Base-by-base conservation (phyloP, 2,888 invertebrate species). In the Caenorhabditis panamensis region DNA sequence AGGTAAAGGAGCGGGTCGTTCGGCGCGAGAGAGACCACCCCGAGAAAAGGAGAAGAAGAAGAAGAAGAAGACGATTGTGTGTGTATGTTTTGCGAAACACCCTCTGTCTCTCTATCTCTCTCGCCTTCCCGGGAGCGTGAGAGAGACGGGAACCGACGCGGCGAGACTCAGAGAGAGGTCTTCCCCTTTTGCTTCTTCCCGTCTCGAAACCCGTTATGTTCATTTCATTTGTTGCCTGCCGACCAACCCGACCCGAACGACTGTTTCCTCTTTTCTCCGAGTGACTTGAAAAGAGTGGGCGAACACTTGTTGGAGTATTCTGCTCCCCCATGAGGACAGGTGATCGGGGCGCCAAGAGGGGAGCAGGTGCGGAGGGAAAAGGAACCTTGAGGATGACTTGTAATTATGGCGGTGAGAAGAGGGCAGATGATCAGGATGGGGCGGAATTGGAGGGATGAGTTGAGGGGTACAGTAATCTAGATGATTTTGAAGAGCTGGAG, bases 11-110 rank as follows among this genome's bases (percentile, higher is more conserved):
- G 59, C 20, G 59, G 61, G 59, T 68, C 58, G 69, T 58, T 58
- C 56, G 62, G 18, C 36, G 18, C 49, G 59, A 64, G 61, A 47
- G 41, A 63, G 75, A 76, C 67, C 68, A 56, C 68, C 68, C 67
- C 68, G 58, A 76, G 68, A 76, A 61, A 47, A 58, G 59, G n/a
- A n/a, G n/a, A n/a, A n/a, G 63, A 44, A 64, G 64, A 75, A 16
- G 66, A 62, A 37, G 64, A 47, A 64, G 66, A 75, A 16, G 66
- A 62, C 67, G 61, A 68, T 66, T 76, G 76, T 76, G 31, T 62
- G 49, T 64, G 67, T 76, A 67, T 76, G 76, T 76, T 73, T 73
- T 73, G 73, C 59, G 73, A 73, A 73, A 72, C 72, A 64, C 72
- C 64, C 72, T 64, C 59, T 73, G 36, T 59, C 36, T 66, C 73